Evolutionary conservation across 2,113 vertebrate species (phyloP).

Genomic region (Ploceus nigricollis): DNA sequence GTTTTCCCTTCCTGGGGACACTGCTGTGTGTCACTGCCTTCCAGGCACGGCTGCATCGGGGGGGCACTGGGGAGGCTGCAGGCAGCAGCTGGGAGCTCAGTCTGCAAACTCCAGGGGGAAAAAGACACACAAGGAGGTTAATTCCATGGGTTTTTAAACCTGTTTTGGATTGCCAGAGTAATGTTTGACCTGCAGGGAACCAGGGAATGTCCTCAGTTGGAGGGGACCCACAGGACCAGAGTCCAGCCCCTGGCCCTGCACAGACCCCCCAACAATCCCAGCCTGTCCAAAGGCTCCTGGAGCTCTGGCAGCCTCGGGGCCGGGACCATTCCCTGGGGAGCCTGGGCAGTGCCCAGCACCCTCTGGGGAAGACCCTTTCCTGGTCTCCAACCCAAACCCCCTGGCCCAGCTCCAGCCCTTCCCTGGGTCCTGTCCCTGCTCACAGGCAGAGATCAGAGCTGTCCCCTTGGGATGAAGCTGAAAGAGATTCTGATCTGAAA

Average conservation of each 20-base stretch:
- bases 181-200: background rate
- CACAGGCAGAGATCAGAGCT: background rate
- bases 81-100: background rate
- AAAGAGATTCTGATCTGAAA: background rate
- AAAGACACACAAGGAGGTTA: background rate
- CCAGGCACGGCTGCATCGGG: rapidly evolving
- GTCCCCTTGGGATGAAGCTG: background rate
- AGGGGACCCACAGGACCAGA: background rate
- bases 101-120: background rate
- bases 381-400: rapidly evolving
- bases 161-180: background rate
- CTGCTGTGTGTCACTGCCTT: no score
- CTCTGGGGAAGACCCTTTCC: background rate
- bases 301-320: background rate
- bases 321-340: background rate
- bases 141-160: background rate
- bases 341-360: background rate
- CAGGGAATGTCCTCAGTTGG: background rate
- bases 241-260: background rate
- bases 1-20: background rate
- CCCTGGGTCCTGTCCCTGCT: background rate
- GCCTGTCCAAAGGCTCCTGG: background rate
- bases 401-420: background rate
- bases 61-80: background rate
- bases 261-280: background rate